Evolutionary conservation across 2,113 vertebrate species (phyloP).

Genomic region (Okapia johnstoni): DNA sequence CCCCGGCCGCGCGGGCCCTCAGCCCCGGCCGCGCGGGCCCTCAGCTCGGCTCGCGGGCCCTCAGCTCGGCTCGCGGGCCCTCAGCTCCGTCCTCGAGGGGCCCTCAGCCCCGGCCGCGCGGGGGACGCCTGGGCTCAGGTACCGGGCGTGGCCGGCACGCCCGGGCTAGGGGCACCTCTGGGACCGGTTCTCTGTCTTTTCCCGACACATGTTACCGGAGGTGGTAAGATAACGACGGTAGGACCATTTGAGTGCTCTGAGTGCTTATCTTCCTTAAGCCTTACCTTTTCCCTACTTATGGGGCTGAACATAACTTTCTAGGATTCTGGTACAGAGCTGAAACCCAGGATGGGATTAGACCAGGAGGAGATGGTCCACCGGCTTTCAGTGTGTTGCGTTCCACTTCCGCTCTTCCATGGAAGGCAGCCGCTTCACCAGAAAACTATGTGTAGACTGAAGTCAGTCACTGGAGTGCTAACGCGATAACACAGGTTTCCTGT

Average conservation of each 20-base stretch:
- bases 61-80: not conserved
- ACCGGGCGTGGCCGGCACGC: not conserved
- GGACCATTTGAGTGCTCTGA: not conserved
- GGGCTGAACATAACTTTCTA: not conserved
- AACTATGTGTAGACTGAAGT: not conserved
- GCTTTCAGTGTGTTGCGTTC: not conserved
- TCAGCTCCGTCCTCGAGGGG: too few relatives aligned
- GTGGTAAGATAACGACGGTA: not conserved
- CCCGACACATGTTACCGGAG: not conserved
- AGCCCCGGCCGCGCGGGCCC: too few relatives aligned
- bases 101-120: too few relatives aligned
- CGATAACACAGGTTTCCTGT: not conserved
- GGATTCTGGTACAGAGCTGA: not conserved
- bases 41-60: not conserved
- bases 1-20: too few relatives aligned
- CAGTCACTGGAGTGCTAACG: not conserved
- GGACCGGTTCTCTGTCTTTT: not conserved
- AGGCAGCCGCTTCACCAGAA: not conserved
- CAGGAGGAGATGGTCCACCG: not conserved
- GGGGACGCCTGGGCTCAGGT: fast-evolving
- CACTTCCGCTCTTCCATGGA: not conserved
- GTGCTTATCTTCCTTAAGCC: not conserved
- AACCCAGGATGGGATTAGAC: not conserved
- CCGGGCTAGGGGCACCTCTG: too few relatives aligned
- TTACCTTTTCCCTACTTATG: not conserved